Evolutionary conservation across 2,888 invertebrate genomes (phyloP), one percentile per base, ranked within the genome.

Genomic region (Drosophila crucigera): DNA sequence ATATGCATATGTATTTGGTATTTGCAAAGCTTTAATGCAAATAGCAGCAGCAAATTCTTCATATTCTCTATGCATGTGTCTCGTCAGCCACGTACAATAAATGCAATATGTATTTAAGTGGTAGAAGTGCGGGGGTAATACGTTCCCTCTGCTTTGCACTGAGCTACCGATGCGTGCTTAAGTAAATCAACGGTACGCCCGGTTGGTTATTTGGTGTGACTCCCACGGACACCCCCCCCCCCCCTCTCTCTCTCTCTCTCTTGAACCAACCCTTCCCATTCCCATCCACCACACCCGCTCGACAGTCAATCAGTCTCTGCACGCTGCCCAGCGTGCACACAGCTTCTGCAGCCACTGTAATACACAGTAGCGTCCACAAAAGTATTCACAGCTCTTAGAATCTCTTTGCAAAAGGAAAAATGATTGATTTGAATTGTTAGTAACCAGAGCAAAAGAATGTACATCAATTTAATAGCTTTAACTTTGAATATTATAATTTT

Each of bases 121-220:
- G 3, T 37, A 7, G 6, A 35, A 53, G n/a, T 9, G 25, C 2
- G n/a, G 30, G 31, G 43, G 6, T n/a, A 39, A 14, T 10, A 43
- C 43, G 62, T 30, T 76, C 41, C 19, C 37, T 53, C 49, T 69
- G 59, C 59, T 62, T 47, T 68, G 50, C 62, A 50, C 22, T 50
- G 25, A 47, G 82, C 70, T 56, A 73, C 71, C 63, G 80, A 82
- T 76, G 83, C 78, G 73, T 78, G 78, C 74, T 59, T 80, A 78
- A 82, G 80, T 74, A 76, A 86, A 87, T 78, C 61, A 59, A 43
- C 62, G 65, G 53, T 69, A 71, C 66, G 70, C 68, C 63, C 39
- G 59, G 63, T 58, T 78, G 68, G 28, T 43, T 71, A 64, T 74
- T 64, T 70, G 58, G 50, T 74, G 53, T 55, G 56, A 60, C 47